phyloP scores from a whole-genome alignment of 2,888 invertebrate species.

The Eilema caniola region DNA sequence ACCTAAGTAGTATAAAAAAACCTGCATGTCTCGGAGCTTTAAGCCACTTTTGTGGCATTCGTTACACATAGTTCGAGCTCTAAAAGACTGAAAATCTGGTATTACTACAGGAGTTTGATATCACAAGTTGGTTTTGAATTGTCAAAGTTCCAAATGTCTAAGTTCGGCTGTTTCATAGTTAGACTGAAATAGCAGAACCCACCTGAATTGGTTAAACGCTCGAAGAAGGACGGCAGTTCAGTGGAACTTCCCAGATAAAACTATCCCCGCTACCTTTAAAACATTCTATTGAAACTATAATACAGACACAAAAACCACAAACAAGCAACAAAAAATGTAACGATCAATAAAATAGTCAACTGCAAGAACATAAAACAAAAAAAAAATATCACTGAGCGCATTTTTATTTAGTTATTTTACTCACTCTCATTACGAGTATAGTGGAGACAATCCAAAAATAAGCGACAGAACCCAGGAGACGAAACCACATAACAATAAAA shows the following conservation, averaged over 20 bases:
- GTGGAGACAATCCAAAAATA: slow-evolving; percentile 42
- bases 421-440: slow-evolving; percentile 33
- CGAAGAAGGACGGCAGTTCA: no score
- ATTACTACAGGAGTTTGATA: no score
- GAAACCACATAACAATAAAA: slow-evolving; percentile 44
- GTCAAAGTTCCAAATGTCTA: no score
- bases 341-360: slow-evolving; percentile 16
- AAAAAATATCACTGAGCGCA: slow-evolving; percentile 18
- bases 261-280: background rate
- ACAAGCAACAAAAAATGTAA: slow-evolving; percentile 24
- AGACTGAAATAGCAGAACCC: no score
- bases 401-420: slow-evolving; percentile 28
- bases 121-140: no score
- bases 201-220: no score
- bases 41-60: no score
- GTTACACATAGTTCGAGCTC: no score
- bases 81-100: no score
- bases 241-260: background rate
- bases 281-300: background rate
- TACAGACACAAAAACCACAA: slow-evolving; percentile 4
- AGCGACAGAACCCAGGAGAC: slow-evolving; percentile 22
- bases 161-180: no score
- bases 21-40: no score
- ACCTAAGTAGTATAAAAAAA: no score
- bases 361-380: slow-evolving; percentile 12